Conservation (phyloP, 2,888 invertebrate genomes). For the Parapristionchus giblindavisi region DNA sequence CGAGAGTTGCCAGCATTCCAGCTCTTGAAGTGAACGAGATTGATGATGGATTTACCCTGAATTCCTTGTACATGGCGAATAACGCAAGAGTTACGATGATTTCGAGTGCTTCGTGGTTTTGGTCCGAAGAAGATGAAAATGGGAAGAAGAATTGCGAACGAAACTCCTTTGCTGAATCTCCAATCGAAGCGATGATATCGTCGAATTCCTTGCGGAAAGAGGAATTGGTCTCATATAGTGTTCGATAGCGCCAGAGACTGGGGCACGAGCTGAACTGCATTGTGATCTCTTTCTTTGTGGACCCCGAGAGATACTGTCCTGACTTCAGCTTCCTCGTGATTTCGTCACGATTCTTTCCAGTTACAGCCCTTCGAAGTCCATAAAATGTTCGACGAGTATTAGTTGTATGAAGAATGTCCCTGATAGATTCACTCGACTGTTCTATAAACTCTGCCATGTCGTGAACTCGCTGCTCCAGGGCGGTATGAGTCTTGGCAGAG, state of each 20-base stretch:
- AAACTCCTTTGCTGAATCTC: neutral
- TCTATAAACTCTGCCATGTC: constrained; percentile 46
- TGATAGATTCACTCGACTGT: constrained; percentile 36
- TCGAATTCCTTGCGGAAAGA: constrained; percentile 19
- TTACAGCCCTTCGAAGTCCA: constrained; percentile 44
- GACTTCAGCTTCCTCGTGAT: constrained; percentile 41
- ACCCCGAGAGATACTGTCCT: neutral
- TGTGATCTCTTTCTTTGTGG: neutral
- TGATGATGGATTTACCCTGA: neutral
- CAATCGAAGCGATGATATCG: neutral
- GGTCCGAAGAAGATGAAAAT: neutral
- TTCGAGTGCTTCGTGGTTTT: no score
- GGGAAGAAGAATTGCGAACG: constrained; percentile 12
- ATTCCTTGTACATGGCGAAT: constrained; percentile 16
- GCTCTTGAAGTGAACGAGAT: neutral
- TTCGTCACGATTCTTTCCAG: constrained; percentile 44
- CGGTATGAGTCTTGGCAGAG: constrained; percentile 50
- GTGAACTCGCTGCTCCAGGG: constrained; percentile 42
- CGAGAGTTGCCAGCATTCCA: constrained; percentile 13
- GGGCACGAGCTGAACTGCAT: neutral
- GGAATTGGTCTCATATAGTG: neutral
- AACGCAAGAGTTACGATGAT: neutral
- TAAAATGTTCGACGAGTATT: constrained; percentile 48
- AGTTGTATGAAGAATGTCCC: constrained; percentile 49
- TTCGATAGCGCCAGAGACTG: constrained; percentile 16